Base-by-base conservation (phyloP, 1,140 invertebrate genomes). In the Bombus sibiricus region DNA sequence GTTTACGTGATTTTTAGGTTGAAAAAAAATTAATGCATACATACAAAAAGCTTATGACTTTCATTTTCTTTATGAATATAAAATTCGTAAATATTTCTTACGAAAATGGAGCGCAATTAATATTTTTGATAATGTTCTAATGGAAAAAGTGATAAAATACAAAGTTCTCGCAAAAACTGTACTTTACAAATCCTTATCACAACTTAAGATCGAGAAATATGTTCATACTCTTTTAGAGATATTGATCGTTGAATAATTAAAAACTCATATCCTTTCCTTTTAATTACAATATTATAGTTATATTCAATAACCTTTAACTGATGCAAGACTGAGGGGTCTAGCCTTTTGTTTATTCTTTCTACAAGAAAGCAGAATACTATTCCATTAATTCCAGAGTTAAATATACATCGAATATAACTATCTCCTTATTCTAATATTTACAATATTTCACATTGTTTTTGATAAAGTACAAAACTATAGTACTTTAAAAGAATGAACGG, bases 371-470 rank as follows among this genome's bases (percentile, higher is more conserved):
- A 57, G 62, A 88, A 88, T 84, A 82, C 64, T 85, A 73, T 71
- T 59, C 41, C 73, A 89, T 47, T 87, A 68, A 88, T 59, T 79
- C 37, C 74, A 59, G 53, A 87, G 82, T 90, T 89, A 73, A 81
- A 87, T 88, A 91, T 83, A 75, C 87, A 87, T 90, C 32, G 77
- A 89, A 85, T 90, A 87, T 72, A 83, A 86, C 64, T 89, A 90
- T 90, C 28, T 39, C 72, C 81, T 91, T 91, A 90, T n/a, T 18
- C 82, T 91, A 90, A 80, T 91, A 90, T 91, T 81, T 91, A 91
- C 90, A 91, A 57, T 91, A 91, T 91, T 82, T 90, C 89, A 91
- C 90, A 91, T 86, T 53, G 28, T 86, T 86, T 72, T 34, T 53
- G 79, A 72, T 78, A 88, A 43, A 34, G 83, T 90, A 90, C 66